Conservation (phyloP, 2,888 invertebrate genomes). For the Ormyrus pomaceus region DNA sequence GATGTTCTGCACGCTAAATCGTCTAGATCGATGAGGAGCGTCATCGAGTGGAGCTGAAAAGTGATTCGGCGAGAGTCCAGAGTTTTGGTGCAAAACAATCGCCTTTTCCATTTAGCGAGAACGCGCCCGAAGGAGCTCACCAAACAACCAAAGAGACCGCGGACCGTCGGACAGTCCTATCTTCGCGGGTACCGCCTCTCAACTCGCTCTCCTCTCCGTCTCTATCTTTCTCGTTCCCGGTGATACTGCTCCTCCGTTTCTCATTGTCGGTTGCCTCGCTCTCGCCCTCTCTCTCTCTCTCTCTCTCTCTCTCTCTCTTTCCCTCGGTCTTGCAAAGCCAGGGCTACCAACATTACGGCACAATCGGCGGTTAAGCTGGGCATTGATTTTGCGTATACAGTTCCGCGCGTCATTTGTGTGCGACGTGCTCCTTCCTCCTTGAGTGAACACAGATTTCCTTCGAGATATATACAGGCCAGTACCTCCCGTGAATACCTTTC, state of each 20-base stretch:
- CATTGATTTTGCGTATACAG: conserved; percentile 72
- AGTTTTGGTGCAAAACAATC: conserved; percentile 35
- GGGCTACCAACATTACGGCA: conserved; percentile 61
- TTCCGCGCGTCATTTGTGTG: conserved; percentile 67
- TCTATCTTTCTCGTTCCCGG: no score
- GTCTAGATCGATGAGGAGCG: no score
- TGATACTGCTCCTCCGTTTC: not conserved
- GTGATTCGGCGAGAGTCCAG: no score
- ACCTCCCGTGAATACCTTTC: not conserved
- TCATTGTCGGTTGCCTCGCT: not conserved
- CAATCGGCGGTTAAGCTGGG: conserved; percentile 68
- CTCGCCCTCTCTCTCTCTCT: not conserved
- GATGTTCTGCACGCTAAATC: no score
- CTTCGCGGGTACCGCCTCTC: conserved; percentile 4
- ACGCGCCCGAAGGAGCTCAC: conserved; percentile 34
- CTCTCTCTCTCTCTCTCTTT: not conserved
- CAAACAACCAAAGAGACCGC: conserved; percentile 49
- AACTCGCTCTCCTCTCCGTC: no score
- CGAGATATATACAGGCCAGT: conserved; percentile 43
- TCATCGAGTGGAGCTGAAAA: no score
- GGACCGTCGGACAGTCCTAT: conserved; percentile 52
- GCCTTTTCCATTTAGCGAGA: conserved; percentile 46
- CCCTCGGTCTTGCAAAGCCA: not conserved
- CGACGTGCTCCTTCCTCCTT: conserved; percentile 61
- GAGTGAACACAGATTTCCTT: conserved; percentile 61